These are phyloP conservation scores for Numenius arquata DNA, from an alignment of 2,113 vertebrate species.

Conservation along the genomic window DNA sequence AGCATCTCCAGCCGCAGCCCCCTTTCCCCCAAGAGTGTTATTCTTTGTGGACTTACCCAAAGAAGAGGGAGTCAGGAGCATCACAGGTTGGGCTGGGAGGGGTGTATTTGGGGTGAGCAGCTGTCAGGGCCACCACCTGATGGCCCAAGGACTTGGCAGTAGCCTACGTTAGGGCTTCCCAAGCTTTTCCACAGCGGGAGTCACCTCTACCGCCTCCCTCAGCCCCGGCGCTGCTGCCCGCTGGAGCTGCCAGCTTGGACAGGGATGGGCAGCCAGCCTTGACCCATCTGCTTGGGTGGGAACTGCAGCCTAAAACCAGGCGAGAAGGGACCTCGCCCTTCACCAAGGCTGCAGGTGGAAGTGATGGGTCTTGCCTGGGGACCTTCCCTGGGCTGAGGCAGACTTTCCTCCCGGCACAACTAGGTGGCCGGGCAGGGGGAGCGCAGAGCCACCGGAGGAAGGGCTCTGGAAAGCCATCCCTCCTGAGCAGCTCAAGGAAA, in stretches of 20 bases:
- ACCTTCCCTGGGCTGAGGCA: accelerated
- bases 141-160: not conserved
- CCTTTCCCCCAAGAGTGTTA: accelerated
- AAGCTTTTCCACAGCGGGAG: not conserved
- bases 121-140: not conserved
- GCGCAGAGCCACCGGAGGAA: accelerated
- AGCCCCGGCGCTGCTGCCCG: not conserved
- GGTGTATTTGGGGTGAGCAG: not conserved
- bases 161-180: not conserved
- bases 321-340: not conserved
- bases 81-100: not conserved
- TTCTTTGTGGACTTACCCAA: not conserved
- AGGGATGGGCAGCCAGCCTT: not conserved
- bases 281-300: accelerated
- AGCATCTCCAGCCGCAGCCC: accelerated
- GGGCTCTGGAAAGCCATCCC: not conserved
- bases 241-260: not conserved
- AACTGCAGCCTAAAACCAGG: accelerated
- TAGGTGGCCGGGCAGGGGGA: not conserved
- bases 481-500: slow-evolving; percentile 45
- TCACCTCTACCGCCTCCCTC: not conserved
- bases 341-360: not conserved
- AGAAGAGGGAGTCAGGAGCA: not conserved
- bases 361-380: not conserved
- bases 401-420: not conserved